These are phyloP conservation scores for Petrocephalus schoutedeni DNA, from an alignment of 2,797 vertebrate species.

Conservation along the genomic window DNA sequence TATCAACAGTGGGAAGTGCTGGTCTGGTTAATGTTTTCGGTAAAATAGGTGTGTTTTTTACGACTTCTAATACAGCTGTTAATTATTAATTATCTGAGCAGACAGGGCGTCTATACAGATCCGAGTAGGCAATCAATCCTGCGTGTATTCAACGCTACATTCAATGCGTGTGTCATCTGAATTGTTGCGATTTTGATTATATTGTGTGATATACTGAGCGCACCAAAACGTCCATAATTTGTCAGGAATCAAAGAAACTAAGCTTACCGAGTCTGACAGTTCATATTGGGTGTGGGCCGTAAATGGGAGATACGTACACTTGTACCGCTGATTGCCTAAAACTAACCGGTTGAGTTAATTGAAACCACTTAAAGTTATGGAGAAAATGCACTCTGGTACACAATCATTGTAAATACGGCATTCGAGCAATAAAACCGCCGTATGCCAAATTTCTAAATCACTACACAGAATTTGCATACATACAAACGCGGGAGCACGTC, in stretches of 20 bases:
- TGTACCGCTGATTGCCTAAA: neutral
- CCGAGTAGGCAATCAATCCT: conserved; percentile 33
- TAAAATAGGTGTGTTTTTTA: conserved; percentile 26
- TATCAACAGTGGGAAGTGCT: neutral
- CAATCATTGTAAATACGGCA: neutral
- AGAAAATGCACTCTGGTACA: neutral
- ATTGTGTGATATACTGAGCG: neutral
- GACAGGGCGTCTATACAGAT: conserved; percentile 31
- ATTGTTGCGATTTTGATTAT: neutral
- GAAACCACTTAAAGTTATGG: neutral
- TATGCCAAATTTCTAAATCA: neutral
- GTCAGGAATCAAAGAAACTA: neutral
- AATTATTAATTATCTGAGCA: conserved; percentile 45
- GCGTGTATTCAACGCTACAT: conserved; percentile 20
- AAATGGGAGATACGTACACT: neutral
- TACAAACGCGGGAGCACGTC: neutral
- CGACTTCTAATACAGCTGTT: conserved; percentile 34
- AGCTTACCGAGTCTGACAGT: neutral
- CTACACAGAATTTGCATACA: neutral
- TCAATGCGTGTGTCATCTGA: conserved; percentile 28
- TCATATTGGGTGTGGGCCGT: neutral
- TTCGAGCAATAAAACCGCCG: neutral
- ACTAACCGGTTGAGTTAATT: neutral
- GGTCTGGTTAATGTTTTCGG: conserved; percentile 20
- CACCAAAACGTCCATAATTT: neutral